Conservation (phyloP, 1,140 invertebrate species). For the Brachionus koreanus region DNA sequence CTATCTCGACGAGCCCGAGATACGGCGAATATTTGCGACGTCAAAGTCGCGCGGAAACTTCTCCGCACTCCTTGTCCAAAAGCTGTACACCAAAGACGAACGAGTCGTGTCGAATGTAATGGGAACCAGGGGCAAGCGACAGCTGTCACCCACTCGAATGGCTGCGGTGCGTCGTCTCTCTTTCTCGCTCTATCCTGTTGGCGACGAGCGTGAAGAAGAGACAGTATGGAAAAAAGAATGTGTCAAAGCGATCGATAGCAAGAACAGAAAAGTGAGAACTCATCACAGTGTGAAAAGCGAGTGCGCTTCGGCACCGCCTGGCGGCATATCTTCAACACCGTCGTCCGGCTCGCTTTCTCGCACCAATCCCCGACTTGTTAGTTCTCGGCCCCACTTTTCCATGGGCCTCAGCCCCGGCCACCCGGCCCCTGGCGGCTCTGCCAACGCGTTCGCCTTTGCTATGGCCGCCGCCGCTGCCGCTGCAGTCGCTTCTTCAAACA, state of each 20-base stretch:
- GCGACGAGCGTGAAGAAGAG: conserved; percentile 29
- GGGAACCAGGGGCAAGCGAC: conserved; percentile 40
- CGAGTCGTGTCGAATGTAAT: conserved; percentile 39
- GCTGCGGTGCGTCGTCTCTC: not conserved
- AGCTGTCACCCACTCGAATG: conserved; percentile 15
- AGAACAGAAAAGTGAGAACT: conserved; percentile 37
- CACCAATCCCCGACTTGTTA: not conserved
- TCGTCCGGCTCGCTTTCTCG: not conserved
- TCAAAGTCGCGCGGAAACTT: conserved; percentile 41
- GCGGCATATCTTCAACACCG: not conserved
- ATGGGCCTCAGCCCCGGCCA: not conserved
- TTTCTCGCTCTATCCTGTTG: conserved; percentile 18
- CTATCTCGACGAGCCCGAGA: not conserved
- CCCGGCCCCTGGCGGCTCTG: not conserved
- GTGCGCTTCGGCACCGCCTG: not conserved
- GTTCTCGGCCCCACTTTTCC: not conserved
- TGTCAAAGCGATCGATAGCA: conserved; percentile 41
- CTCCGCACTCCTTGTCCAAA: conserved; percentile 31
- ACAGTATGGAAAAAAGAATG: conserved; percentile 37
- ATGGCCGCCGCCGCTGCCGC: conserved; percentile 33
- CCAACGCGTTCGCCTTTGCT: not conserved
- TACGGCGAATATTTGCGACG: not conserved
- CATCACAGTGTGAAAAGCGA: not conserved
- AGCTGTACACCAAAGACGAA: conserved; percentile 20
- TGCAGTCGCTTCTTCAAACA: not conserved